Evolutionary conservation across 1,140 invertebrate species (phyloP), one percentile per base, ranked within the genome.

Genomic region (Camponotus vicinus): DNA sequence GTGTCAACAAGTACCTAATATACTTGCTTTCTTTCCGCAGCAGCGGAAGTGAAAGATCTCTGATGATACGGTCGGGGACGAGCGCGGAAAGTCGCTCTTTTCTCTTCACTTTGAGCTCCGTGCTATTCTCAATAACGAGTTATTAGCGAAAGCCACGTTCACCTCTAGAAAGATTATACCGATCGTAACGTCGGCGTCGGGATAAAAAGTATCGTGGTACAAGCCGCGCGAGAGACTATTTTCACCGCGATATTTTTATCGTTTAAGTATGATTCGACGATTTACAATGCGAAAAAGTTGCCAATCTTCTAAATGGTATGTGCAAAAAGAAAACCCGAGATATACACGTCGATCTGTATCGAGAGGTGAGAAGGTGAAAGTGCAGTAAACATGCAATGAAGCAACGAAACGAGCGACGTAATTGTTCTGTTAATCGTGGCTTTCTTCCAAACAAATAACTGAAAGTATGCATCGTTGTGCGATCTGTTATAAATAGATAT

Each of bases 301-400:
- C 15, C 42, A 40, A 71, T 80, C n/a, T 69, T 69, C 7, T 55
- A 15, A 59, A 9, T 45, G 21, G 9, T 55, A 45, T 18, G 27
- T 27, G 42, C 57, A 70, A 49, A 78, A 57, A 70, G 52, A 77
- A 85, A 77, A 49, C 13, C n/a, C 15, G 55, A 7, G 32, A 21
- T 78, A 64, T 64, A 40, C 37, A 7, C 40, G 40, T 1, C 27
- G 59, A 73, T 52, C 32, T 64, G 63, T 52, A 67, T 57, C 69
- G 55, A 80, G 61, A 88, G 69, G 85, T 69, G 85, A 87, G 64
- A 88, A 64, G 87, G 64, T 88, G 86, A 88, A 88, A 88, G 86
- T 85, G 79, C 71, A 40, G 76, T 61, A 76, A 75, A 88, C 52
- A 21, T 55, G 71, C 86, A 69, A 87, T 82, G 49, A 64, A 87